phyloP scores from a whole-genome alignment of 2,888 invertebrate genomes.

The Volucella inanis region DNA sequence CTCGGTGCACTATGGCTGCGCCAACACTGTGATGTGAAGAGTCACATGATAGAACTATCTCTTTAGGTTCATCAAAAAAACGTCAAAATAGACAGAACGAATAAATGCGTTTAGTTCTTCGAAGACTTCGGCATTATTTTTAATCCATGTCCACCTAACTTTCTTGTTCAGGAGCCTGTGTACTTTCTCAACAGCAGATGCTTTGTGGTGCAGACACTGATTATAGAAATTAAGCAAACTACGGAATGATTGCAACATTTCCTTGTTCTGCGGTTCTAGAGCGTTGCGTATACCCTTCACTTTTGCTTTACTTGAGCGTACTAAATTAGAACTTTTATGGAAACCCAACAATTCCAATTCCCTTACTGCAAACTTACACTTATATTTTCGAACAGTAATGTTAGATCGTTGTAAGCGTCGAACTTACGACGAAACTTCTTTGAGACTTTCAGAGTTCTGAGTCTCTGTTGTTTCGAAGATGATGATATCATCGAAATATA shows the following conservation, averaged over 20 bases:
- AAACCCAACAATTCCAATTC: no score
- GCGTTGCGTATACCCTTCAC: neutral
- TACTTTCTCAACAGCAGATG: neutral
- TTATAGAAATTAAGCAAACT: no score
- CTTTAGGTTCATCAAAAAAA: no score
- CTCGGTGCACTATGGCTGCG: no score
- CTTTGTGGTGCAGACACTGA: no score
- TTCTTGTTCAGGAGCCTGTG: neutral
- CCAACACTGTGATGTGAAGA: no score
- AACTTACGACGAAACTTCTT: constrained; percentile 26
- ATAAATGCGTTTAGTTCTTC: neutral
- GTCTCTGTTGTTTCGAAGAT: neutral
- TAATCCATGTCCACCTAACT: neutral
- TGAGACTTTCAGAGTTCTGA: neutral
- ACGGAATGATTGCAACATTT: no score
- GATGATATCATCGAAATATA: constrained; percentile 10
- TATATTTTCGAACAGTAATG: constrained; percentile 4
- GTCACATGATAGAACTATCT: no score
- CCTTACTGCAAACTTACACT: neutral
- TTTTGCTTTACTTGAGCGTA: neutral
- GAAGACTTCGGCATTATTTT: neutral
- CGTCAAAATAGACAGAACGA: no score
- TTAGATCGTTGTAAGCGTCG: constrained; percentile 1
- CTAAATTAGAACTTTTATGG: no score
- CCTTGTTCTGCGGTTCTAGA: no score